Conservation (phyloP, 2,888 invertebrate species). For the Endomychus coccineus region DNA sequence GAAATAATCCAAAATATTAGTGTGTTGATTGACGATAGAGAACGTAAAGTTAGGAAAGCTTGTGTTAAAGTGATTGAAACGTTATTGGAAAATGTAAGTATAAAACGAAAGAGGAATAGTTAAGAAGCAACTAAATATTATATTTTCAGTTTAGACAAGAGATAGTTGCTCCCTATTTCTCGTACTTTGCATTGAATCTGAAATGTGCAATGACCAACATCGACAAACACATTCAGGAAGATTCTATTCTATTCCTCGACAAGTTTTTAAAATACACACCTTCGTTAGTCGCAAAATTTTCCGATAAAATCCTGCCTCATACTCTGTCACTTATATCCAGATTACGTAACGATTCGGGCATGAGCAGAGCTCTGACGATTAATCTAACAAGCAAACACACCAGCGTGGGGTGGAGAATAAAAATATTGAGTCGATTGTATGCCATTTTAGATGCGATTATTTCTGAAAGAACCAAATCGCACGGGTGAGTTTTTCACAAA, state of each 20-base stretch:
- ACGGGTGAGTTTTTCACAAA: not conserved
- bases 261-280: conserved; percentile 63
- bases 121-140: conserved; percentile 3
- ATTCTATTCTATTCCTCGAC: conserved; percentile 73
- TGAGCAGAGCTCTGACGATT: conserved; percentile 60
- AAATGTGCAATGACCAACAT: conserved; percentile 89
- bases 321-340: conserved; percentile 82
- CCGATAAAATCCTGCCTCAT: conserved; percentile 65
- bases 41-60: conserved; percentile 53
- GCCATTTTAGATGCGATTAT: conserved; percentile 47
- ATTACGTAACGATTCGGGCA: conserved; percentile 54
- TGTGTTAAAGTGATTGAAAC: conserved; percentile 51
- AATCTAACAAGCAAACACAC: conserved; percentile 66
- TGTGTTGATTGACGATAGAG: conserved; percentile 64
- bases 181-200: conserved; percentile 69
- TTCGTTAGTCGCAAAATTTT: conserved; percentile 56
- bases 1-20: conserved; percentile 62
- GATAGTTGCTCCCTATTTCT: conserved; percentile 65
- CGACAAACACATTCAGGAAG: conserved; percentile 70
- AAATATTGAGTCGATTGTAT: conserved; percentile 65
- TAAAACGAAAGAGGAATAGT: not conserved
- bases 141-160: conserved; percentile 40
- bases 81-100: conserved; percentile 37
- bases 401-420: conserved; percentile 70
- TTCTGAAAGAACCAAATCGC: not conserved